phyloP scores from a whole-genome alignment of 1,140 invertebrate genomes.

The Eulimnadia texana region DNA sequence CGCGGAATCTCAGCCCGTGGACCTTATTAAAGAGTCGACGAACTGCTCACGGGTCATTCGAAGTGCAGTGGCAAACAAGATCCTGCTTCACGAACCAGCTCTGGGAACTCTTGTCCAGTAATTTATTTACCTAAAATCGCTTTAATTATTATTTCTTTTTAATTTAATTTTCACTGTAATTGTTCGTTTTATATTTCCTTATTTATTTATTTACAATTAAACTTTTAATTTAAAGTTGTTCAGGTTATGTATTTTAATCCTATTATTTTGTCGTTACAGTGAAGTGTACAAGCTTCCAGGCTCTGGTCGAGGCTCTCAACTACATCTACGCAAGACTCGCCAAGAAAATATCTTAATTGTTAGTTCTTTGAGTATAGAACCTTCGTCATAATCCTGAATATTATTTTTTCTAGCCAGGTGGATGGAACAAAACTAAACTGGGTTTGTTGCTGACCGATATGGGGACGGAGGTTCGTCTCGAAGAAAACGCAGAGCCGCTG shows the following conservation, averaged over 20 bases:
- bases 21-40: slow-evolving; percentile 1
- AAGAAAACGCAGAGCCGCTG: slow-evolving; percentile 14
- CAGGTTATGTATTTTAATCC: neutral
- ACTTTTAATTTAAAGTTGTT: neutral
- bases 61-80: neutral
- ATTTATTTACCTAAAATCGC: no score
- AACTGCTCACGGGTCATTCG: neutral
- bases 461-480: neutral
- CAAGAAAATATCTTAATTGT: neutral
- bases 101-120: slow-evolving; percentile 12
- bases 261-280: neutral
- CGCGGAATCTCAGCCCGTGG: neutral
- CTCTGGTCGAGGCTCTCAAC: neutral
- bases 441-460: neutral
- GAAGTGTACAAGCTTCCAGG: neutral
- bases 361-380: neutral
- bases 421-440: neutral
- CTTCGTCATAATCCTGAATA: no score
- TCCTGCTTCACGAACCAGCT: slow-evolving; percentile 2
- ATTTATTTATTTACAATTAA: no score
- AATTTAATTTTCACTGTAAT: neutral
- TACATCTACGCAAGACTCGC: neutral
- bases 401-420: neutral
- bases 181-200: no score
- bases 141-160: no score